Conservation (phyloP, 2,113 vertebrate genomes). For the Protobothrops flavoviridis region DNA sequence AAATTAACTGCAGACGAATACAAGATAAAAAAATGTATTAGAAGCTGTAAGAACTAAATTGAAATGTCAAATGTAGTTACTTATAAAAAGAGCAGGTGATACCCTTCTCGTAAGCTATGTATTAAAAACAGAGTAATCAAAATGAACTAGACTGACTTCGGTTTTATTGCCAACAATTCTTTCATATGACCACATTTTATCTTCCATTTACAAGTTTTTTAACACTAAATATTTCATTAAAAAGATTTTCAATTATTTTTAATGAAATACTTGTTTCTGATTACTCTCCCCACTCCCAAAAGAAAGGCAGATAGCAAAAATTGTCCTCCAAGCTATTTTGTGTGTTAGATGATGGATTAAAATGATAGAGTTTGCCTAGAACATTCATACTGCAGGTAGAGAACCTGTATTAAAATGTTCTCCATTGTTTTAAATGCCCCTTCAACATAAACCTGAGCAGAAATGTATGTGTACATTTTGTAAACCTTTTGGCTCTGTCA, state of each 20-base stretch:
- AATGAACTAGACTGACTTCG: constrained; percentile 56
- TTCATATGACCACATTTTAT: constrained; percentile 34
- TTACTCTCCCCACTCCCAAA: constrained; percentile 23
- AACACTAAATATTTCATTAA: background rate
- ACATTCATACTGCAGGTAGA: background rate
- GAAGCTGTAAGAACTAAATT: constrained; percentile 74
- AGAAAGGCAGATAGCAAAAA: background rate
- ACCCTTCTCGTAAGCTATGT: constrained; percentile 40
- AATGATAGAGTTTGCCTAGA: background rate
- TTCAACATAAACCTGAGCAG: background rate
- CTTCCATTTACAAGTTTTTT: constrained; percentile 18
- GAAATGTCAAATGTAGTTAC: constrained; percentile 77
- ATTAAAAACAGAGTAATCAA: constrained; percentile 57
- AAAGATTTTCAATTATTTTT: background rate
- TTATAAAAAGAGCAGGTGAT: constrained; percentile 64
- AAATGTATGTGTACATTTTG: background rate
- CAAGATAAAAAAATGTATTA: constrained; percentile 75
- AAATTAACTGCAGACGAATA: constrained; percentile 73
- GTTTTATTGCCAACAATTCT: constrained; percentile 26
- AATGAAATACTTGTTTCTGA: background rate
- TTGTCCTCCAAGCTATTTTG: background rate
- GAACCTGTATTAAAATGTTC: background rate
- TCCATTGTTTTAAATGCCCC: background rate
- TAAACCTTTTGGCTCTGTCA: background rate
- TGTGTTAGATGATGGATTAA: background rate